Conservation (phyloP, 2,888 invertebrate genomes). For the Onthophagus sagittarius region DNA sequence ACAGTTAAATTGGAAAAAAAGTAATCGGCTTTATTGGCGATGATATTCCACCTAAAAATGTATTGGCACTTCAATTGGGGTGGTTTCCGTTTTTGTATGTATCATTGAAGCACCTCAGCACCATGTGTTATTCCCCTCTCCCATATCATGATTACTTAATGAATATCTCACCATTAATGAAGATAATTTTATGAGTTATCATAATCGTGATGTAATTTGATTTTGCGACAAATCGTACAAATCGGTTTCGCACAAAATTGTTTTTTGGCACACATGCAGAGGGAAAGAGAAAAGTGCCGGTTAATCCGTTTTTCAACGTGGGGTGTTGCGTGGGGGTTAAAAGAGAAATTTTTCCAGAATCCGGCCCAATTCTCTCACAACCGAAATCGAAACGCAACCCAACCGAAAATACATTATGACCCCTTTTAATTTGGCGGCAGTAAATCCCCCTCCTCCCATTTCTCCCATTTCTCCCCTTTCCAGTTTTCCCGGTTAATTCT, state of each 20-base stretch:
- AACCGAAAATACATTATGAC: slow-evolving; percentile 11
- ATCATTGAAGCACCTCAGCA: not conserved
- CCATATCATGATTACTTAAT: not conserved
- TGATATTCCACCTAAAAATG: not conserved
- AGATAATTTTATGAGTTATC: no score
- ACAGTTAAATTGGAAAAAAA: not conserved
- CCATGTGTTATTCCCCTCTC: no score
- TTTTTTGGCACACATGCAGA: no score
- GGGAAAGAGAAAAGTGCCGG: not conserved
- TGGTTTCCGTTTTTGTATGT: not conserved
- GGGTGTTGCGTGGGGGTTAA: not conserved
- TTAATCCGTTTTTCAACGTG: not conserved
- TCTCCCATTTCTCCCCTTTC: not conserved
- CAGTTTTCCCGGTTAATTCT: not conserved
- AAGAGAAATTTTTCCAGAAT: not conserved
- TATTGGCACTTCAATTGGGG: not conserved
- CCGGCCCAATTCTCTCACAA: not conserved
- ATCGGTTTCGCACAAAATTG: no score
- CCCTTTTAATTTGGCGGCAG: slow-evolving; percentile 10
- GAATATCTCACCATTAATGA: no score
- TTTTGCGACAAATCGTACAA: no score
- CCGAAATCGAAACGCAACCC: not conserved
- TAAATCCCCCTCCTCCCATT: not conserved
- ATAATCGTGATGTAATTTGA: no score
- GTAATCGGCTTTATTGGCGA: not conserved